These are phyloP conservation scores for Leucosticte australis DNA, from an alignment of 2,113 vertebrate species.

Conservation along the genomic window DNA sequence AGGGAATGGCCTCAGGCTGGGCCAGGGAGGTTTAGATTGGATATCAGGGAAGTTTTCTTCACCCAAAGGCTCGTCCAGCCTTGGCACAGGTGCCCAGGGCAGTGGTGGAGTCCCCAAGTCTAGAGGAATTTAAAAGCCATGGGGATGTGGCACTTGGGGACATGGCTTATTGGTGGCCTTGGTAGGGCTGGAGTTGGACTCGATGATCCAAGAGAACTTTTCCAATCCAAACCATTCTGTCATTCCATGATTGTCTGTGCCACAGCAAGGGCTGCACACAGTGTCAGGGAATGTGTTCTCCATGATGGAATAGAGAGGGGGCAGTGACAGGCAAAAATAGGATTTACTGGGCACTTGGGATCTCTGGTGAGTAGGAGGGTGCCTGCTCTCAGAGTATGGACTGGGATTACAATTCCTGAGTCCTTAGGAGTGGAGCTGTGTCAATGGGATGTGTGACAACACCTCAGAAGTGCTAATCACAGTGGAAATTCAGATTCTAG, in stretches of 20 bases:
- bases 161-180: accelerated
- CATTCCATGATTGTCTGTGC: not conserved
- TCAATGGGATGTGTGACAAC: not conserved
- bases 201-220: accelerated
- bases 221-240: not conserved
- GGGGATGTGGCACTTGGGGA: not conserved
- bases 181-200: not conserved
- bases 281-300: accelerated
- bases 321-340: not conserved
- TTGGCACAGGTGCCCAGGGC: not conserved
- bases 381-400: not conserved
- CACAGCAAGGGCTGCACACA: not conserved
- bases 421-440: not conserved
- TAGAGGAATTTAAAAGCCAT: not conserved
- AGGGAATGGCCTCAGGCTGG: accelerated
- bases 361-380: not conserved
- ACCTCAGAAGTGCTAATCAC: not conserved
- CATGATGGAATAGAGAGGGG: not conserved
- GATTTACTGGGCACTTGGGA: not conserved
- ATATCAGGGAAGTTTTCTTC: accelerated
- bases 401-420: not conserved
- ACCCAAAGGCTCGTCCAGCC: accelerated
- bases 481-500: not conserved
- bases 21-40: accelerated
- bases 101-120: accelerated